phyloP scores from a whole-genome alignment of 2,113 vertebrate genomes.

The Agelaius phoeniceus region DNA sequence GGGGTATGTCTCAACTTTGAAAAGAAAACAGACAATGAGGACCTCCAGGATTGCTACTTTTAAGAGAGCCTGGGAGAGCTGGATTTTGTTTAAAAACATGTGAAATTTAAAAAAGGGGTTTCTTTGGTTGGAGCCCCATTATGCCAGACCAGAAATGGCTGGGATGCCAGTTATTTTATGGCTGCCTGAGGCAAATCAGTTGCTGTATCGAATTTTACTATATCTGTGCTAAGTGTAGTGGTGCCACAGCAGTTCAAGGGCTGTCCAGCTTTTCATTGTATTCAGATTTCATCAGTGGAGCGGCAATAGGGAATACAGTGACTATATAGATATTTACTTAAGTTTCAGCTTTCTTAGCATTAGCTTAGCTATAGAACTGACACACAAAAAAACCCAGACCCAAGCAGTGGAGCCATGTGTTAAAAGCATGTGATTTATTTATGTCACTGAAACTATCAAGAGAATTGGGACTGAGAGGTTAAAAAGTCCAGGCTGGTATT shows the following conservation, averaged over 20 bases:
- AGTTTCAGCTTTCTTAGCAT: not conserved
- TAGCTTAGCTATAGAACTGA: not conserved
- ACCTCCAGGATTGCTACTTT: not conserved
- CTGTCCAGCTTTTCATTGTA: not conserved
- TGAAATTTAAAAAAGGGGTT: not conserved
- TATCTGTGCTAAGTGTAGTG: not conserved
- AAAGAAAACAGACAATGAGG: not conserved
- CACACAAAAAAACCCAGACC: not conserved
- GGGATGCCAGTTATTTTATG: not conserved
- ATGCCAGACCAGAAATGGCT: not conserved
- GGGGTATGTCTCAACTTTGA: not conserved
- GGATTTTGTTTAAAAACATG: not conserved
- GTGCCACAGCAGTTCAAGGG: not conserved
- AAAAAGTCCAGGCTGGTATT: not conserved
- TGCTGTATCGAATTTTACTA: not conserved
- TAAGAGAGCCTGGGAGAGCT: not conserved
- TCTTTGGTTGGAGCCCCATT: not conserved
- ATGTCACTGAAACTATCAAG: not conserved
- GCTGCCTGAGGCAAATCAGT: not conserved
- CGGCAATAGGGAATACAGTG: not conserved
- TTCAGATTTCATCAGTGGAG: not conserved
- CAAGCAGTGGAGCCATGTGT: not conserved
- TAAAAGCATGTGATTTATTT: conserved; percentile 15
- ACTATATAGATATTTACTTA: not conserved
- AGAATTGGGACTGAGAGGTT: not conserved